These are phyloP conservation scores for Apotomis betuletana DNA, from an alignment of 2,888 invertebrate species.

Conservation along the genomic window DNA sequence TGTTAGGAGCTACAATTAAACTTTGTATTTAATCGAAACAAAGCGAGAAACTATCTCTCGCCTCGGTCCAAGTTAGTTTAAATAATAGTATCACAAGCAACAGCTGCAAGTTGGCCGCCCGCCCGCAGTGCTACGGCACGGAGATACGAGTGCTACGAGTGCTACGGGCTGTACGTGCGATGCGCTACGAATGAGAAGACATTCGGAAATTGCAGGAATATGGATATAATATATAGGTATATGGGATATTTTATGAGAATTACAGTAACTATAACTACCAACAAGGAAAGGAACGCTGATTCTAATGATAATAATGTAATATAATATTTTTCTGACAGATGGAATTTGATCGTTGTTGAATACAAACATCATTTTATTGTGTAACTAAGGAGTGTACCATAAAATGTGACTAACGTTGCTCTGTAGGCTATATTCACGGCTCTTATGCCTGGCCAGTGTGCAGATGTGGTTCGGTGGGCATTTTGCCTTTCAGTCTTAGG, in stretches of 20 bases:
- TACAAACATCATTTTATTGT: too few species aligned
- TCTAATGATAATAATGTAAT: too few species aligned
- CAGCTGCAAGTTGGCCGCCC: slow-evolving; percentile 3
- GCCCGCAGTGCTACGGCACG: neutral
- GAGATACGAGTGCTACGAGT: neutral
- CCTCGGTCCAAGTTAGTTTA: neutral
- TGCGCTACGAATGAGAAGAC: neutral
- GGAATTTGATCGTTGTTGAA: too few species aligned
- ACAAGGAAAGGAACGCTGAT: too few species aligned
- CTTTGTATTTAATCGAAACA: slow-evolving; percentile 4
- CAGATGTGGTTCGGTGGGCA: too few species aligned
- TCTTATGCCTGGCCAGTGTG: too few species aligned
- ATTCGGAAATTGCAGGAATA: neutral
- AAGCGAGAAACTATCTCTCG: neutral
- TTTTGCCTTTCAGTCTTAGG: too few species aligned
- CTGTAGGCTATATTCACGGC: too few species aligned
- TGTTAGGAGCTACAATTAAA: neutral
- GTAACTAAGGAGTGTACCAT: neutral
- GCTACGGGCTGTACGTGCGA: neutral
- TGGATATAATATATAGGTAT: too few species aligned
- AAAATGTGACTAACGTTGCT: neutral
- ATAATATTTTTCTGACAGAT: too few species aligned
- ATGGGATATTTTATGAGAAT: too few species aligned
- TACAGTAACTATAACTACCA: too few species aligned
- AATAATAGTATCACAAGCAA: slow-evolving; percentile 5